Percentiles rank a stretch among this genome's conserved stretches.
These are phyloP conservation scores for Blennius ocellaris DNA, from an alignment of 2,113 vertebrate genomes.

Conservation along the genomic window DNA sequence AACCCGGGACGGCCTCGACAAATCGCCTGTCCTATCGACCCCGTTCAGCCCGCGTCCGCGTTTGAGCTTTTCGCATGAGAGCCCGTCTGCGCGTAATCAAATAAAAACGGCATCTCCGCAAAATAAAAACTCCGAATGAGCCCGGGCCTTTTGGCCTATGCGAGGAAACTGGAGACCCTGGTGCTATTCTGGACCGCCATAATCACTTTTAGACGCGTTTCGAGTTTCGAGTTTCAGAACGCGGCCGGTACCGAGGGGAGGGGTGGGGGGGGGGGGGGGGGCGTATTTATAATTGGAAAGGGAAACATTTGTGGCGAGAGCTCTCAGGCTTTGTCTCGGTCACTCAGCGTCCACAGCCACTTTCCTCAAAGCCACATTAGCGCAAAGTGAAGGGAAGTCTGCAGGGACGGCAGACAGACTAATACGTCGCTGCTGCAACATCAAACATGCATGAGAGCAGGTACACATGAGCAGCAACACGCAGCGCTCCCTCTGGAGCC, in stretches of 20 bases:
- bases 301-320: constrained; percentile 73
- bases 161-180: constrained; percentile 59
- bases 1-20: constrained; percentile 33
- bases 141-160: constrained; percentile 11
- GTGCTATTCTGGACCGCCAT: constrained; percentile 70
- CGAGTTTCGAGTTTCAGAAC: constrained; percentile 70
- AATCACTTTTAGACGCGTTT: constrained; percentile 67
- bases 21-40: constrained; percentile 51
- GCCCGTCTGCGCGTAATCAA: constrained; percentile 60
- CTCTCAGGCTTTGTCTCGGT: constrained; percentile 37
- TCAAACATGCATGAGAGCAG: constrained; percentile 49
- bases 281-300: constrained; percentile 73
- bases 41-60: constrained; percentile 41
- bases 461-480: not conserved
- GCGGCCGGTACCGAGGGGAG: constrained; percentile 51
- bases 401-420: not conserved
- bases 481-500: constrained; percentile 18
- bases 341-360: constrained; percentile 45
- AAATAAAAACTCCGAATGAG: constrained; percentile 44
- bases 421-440: constrained; percentile 18
- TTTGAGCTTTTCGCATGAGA: constrained; percentile 65
- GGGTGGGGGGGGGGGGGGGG: too few species aligned
- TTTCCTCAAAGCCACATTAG: constrained; percentile 24
- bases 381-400: constrained; percentile 1
- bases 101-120: constrained; percentile 45